These are phyloP conservation scores for Nymphalis c-album DNA, from an alignment of 2,888 invertebrate species.

Conservation along the genomic window DNA sequence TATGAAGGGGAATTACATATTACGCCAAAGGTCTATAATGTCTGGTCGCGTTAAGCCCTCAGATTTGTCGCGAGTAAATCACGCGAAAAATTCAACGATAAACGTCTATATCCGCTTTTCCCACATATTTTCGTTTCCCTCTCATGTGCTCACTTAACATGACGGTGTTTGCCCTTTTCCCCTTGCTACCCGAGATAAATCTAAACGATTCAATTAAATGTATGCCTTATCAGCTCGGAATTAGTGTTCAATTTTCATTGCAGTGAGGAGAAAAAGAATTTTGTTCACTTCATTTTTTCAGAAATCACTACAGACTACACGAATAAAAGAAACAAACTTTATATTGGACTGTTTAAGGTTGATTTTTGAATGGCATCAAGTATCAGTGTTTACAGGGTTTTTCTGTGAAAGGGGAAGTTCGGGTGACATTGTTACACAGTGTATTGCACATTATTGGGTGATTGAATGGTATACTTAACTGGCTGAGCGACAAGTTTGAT, in stretches of 20 bases:
- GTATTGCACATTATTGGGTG: conserved; percentile 81
- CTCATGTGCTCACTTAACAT: conserved; percentile 82
- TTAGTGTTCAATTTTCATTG: conserved; percentile 36
- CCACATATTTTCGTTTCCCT: conserved; percentile 80
- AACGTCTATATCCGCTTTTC: conserved; percentile 81
- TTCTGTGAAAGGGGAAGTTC: conserved; percentile 53
- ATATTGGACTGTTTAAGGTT: conserved; percentile 34
- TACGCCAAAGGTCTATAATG: conserved; percentile 48
- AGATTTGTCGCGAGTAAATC: conserved; percentile 79
- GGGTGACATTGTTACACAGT: conserved; percentile 79
- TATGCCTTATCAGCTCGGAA: conserved; percentile 25
- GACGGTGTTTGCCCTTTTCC: conserved; percentile 78
- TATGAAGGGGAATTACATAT: conserved; percentile 29
- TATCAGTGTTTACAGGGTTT: conserved; percentile 38
- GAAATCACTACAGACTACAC: conserved; percentile 26
- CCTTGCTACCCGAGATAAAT: conserved; percentile 55
- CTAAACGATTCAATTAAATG: conserved; percentile 39
- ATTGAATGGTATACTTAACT: conserved; percentile 77
- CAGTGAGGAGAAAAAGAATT: conserved; percentile 50
- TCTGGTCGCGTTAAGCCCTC: conserved; percentile 63
- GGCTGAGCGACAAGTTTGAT: conserved; percentile 73
- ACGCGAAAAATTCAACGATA: conserved; percentile 79
- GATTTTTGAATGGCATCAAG: conserved; percentile 30
- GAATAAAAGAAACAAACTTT: conserved; percentile 11
- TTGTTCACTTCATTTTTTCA: conserved; percentile 57